Evolutionary conservation across 2,797 vertebrate genomes (phyloP).

Genomic region (Vipera latastei): DNA sequence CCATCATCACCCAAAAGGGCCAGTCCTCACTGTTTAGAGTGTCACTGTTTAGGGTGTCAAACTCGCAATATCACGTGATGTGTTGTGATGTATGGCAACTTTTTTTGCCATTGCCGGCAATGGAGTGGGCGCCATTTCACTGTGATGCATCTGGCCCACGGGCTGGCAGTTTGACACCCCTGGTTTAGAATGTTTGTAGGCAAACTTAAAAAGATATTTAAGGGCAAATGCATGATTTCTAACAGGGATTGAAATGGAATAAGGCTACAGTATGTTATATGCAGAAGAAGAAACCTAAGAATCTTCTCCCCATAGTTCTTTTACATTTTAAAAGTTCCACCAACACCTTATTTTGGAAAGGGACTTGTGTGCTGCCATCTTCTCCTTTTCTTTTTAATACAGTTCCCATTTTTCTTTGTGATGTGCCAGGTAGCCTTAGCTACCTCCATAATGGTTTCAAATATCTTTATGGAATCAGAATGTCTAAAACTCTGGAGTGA

Average conservation of each 20-base stretch:
- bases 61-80: too few species aligned
- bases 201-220: not conserved
- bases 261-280: not conserved
- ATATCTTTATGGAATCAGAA: not conserved
- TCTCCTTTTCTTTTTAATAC: not conserved
- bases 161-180: too few species aligned
- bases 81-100: too few species aligned
- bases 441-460: not conserved
- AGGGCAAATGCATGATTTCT: not conserved
- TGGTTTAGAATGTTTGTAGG: not conserved
- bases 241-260: not conserved
- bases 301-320: not conserved
- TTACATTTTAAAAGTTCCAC: not conserved
- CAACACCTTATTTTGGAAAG: not conserved
- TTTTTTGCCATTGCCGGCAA: too few species aligned
- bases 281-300: not conserved
- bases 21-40: not conserved
- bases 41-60: too few species aligned
- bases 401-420: not conserved
- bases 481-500: not conserved
- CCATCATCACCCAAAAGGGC: not conserved
- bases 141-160: too few species aligned
- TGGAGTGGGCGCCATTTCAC: too few species aligned
- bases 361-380: not conserved
- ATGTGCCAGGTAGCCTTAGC: not conserved